Base-by-base conservation (phyloP, 2,888 invertebrate genomes). In the Rapana venosa region DNA sequence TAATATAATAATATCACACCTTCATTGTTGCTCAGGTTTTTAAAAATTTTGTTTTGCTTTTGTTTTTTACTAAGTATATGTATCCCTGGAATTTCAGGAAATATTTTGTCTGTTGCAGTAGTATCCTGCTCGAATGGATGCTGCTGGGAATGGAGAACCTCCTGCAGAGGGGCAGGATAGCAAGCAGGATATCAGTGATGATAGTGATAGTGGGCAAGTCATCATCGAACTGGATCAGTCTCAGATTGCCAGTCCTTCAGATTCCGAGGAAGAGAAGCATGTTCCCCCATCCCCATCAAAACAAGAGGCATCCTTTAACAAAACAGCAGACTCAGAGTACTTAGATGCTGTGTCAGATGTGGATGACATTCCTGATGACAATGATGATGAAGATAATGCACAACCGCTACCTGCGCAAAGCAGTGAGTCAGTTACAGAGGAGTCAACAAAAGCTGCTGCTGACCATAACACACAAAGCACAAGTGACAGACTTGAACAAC, bases 221-320 rank as follows among this genome's bases (percentile, higher is more conserved):
- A 89, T 89, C 83, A 90, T 90, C n/a, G 91, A 91, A 74, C 58
- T 89, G 47, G 89, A 89, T 56, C 89, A 89, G n/a, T 47, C 85
- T 47, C 89, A 89, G 77, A 85, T 89, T 1, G 89, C 84, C 30
- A 89, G 89, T 77, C 89, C 89, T 8, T 89, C 89, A 36, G 92
- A 92, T 20, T 90, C 87, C 20, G 87, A 86, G 35, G 91, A 86
- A 61, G 88, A 81, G n/a, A 58, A 30, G 47, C 87, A 74, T 15
- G 1, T 30, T 11, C 74, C 56, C 47, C 47, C 47, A 11, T 26
- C 74, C 26, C 26, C 32, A 84, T 26, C 47, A 22, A 47, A 36
- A 47, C 47, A 47, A 47, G 47, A 74, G 30, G 87, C 20, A 66
- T 86, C 86, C n/a, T n/a, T 1, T 22, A 83, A 47, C 47, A 77